Base-by-base conservation (phyloP, 2,113 vertebrate species). In the Opisthocomus hoazin region DNA sequence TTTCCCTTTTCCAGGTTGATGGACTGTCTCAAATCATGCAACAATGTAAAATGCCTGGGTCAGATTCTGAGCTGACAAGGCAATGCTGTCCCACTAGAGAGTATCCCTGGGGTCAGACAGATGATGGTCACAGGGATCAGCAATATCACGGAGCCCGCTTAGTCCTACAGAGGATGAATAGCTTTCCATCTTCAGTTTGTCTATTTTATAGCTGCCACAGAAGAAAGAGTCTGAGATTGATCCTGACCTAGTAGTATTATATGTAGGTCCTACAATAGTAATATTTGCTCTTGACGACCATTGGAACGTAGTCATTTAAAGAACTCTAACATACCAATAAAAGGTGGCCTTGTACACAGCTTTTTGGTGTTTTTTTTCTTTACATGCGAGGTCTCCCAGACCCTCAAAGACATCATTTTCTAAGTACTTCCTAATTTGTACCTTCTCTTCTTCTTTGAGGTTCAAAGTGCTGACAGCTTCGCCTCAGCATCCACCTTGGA, bases 161-260 rank as follows among this genome's bases (percentile, higher is more conserved):
- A 79, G 71, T 46, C 74, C 91, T 76, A 61, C 65, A 57, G 73
- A 91, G 80, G 57, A 57, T 94, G 89, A 84, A 93, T 5, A 53
- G 73, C 84, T 96, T 96, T 95, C 80, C 63, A 78, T 96, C 65
- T 92, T 82, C 84, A 17, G 68, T n/a, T 43, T 93, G 64, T 91
- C 77, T 93, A 7, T 83, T 95, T 96, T 95, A 96, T 79, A 61
- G 93, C 88, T 96, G 65, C 89, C 57, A 53, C 64, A 76, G 89
- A 68, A 86, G 65, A 68, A 92, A 61, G 19, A 77, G 70, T 16
- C 84, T 58, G 50, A 94, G 86, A 93, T 76, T 94, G 91, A 96
- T 93, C 89, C 87, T 85, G 94, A 93, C 78, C 57, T 76, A 89
- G 24, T 64, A 84, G 32, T 57, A 26, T 68, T 89, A 89, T 30